Evolutionary conservation across 2,888 invertebrate species (phyloP).

Genomic region (Chymomyza procnemis): DNA sequence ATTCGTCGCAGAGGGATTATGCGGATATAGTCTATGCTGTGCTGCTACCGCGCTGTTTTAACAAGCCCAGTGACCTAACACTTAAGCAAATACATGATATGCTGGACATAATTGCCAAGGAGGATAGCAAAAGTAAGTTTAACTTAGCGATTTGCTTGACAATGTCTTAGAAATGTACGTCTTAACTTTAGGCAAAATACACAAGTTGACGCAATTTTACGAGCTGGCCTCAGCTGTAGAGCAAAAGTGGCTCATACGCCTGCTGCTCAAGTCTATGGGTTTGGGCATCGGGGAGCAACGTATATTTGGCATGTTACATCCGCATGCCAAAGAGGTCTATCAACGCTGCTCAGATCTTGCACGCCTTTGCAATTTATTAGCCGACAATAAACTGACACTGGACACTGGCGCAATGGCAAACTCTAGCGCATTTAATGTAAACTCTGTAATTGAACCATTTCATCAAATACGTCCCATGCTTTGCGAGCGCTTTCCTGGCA

Average conservation of each 20-base stretch:
- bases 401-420: no score
- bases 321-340: constrained; percentile 87
- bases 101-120: constrained; percentile 86
- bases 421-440: constrained; percentile 41
- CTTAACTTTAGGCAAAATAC: constrained; percentile 79
- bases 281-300: constrained; percentile 86
- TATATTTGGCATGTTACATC: constrained; percentile 87
- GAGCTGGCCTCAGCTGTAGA: constrained; percentile 85
- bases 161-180: not conserved
- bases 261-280: constrained; percentile 91
- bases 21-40: constrained; percentile 88
- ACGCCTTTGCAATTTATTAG: constrained; percentile 80
- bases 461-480: constrained; percentile 93
- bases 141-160: not conserved
- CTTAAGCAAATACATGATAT: constrained; percentile 86
- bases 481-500: constrained; percentile 85
- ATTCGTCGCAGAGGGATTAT: constrained; percentile 83
- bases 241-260: constrained; percentile 93
- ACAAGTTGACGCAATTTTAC: constrained; percentile 83
- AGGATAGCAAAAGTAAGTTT: constrained; percentile 82
- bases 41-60: constrained; percentile 81
- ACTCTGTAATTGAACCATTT: constrained; percentile 82
- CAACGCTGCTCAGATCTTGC: constrained; percentile 84
- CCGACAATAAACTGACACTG: constrained; percentile 42
- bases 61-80: constrained; percentile 80